These are phyloP conservation scores for Julus scandinavius DNA, from an alignment of 2,888 invertebrate genomes.

Conservation along the genomic window DNA sequence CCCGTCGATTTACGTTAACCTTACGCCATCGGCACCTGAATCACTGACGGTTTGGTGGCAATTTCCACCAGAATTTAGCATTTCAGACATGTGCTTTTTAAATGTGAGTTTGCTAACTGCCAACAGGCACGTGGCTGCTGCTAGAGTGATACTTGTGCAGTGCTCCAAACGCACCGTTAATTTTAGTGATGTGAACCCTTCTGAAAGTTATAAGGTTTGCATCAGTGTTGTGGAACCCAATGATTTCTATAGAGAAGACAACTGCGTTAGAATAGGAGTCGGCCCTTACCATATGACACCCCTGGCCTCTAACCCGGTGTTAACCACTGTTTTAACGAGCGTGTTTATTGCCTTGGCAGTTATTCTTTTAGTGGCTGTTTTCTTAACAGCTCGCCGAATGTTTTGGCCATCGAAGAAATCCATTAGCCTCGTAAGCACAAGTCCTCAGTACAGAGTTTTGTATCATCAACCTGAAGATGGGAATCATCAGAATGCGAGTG, in stretches of 20 bases:
- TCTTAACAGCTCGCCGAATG: constrained; percentile 32
- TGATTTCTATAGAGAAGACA: no score
- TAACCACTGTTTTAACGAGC: constrained; percentile 18
- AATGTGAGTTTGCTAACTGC: constrained; percentile 2
- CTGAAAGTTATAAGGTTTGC: constrained; percentile 24
- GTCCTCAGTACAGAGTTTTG: constrained; percentile 40
- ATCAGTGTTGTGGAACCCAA: neutral
- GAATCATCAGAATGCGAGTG: neutral
- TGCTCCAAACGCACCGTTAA: neutral
- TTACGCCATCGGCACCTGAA: constrained; percentile 9
- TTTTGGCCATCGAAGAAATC: constrained; percentile 47
- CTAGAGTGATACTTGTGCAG: neutral
- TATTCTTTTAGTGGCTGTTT: neutral
- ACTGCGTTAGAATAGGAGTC: neutral
- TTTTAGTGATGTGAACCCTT: neutral
- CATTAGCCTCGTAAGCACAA: neutral
- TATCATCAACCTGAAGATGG: constrained; percentile 48
- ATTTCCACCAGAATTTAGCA: neutral
- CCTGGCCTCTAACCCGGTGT: neutral
- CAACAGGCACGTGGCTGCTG: neutral
- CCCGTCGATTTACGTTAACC: neutral
- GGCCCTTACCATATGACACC: neutral
- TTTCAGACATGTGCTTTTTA: constrained; percentile 2
- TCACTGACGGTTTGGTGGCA: constrained; percentile 44
- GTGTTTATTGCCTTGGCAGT: constrained; percentile 1